These are phyloP conservation scores for Heteronetta atricapilla DNA, from an alignment of 2,113 vertebrate genomes.

Conservation along the genomic window DNA sequence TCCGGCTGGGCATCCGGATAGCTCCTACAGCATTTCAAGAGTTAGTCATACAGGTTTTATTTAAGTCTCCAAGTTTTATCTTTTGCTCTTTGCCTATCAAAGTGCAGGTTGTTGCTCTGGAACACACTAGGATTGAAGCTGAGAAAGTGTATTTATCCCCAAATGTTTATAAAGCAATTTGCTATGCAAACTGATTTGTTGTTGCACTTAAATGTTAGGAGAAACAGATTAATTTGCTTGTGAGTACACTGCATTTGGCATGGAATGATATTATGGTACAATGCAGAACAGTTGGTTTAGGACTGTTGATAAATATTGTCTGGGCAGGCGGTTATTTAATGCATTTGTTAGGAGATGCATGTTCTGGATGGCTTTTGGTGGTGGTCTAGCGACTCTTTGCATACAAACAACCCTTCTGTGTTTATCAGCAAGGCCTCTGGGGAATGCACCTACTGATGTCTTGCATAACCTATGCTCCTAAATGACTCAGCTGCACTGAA, in stretches of 20 bases:
- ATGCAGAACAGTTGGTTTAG: fast-evolving
- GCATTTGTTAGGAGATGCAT: fast-evolving
- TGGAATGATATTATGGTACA: fast-evolving
- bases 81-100: fast-evolving
- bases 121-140: fast-evolving
- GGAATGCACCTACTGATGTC: fast-evolving
- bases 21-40: fast-evolving
- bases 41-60: fast-evolving
- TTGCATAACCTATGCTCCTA: background rate
- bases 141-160: background rate
- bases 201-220: background rate
- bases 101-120: background rate
- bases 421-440: fast-evolving
- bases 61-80: background rate
- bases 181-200: fast-evolving
- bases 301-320: fast-evolving
- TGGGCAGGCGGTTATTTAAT: background rate
- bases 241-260: background rate
- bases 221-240: fast-evolving
- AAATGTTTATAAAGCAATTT: fast-evolving
- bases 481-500: fast-evolving
- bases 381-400: background rate
- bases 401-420: background rate
- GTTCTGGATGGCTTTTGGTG: background rate
- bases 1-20: fast-evolving